A percentile compares a stretch with the other conserved stretches of the same genome.
These are phyloP conservation scores for Scomber japonicus DNA, from an alignment of 2,113 vertebrate genomes.

Conservation along the genomic window DNA sequence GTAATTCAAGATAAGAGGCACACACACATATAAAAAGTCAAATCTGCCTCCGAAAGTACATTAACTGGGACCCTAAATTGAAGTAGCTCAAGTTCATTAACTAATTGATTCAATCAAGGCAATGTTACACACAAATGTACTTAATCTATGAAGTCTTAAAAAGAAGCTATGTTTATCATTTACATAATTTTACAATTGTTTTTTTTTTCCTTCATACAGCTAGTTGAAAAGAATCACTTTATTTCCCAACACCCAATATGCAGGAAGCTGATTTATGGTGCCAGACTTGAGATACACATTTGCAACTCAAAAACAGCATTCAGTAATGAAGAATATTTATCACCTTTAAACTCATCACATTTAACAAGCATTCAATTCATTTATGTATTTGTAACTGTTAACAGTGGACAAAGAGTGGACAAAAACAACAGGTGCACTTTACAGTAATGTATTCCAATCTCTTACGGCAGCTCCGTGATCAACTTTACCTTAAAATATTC, in stretches of 20 bases:
- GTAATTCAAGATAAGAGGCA: constrained; percentile 55
- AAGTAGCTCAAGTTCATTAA: constrained; percentile 55
- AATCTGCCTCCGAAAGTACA: constrained; percentile 20
- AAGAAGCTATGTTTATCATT: constrained; percentile 23
- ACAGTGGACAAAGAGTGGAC: background rate
- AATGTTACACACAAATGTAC: constrained; percentile 32
- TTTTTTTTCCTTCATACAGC: constrained; percentile 39
- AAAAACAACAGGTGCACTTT: constrained; percentile 6
- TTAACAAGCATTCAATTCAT: constrained; percentile 17
- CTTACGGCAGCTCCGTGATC: background rate
- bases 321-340: background rate
- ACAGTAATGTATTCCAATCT: constrained; percentile 3
- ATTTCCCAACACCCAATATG: constrained; percentile 2
- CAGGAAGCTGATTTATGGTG: constrained; percentile 8
- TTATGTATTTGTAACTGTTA: constrained; percentile 3
- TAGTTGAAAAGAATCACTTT: constrained; percentile 4
- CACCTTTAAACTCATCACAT: background rate
- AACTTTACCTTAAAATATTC: background rate
- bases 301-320: background rate
- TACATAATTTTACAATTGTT: constrained; percentile 46
- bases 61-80: constrained; percentile 8
- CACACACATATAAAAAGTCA: constrained; percentile 28
- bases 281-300: background rate
- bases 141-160: background rate
- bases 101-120: constrained; percentile 10